Evolutionary conservation across 2,888 invertebrate genomes (phyloP).

Genomic region (Hemaris fuciformis): DNA sequence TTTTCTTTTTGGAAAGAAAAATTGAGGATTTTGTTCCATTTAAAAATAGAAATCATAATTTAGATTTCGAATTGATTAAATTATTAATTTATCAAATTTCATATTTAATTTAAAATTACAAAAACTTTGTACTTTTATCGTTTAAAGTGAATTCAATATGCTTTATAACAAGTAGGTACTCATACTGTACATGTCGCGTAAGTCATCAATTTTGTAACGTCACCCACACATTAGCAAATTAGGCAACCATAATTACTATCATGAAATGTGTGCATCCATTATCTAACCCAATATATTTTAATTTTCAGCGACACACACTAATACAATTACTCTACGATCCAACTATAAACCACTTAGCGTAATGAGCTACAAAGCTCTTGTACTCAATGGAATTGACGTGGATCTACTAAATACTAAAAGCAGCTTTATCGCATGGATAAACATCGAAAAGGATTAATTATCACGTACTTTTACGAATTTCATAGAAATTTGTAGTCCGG

Average conservation of each 20-base stretch:
- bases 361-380: slow-evolving; percentile 51
- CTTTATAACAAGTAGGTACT: background rate
- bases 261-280: background rate
- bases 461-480: background rate
- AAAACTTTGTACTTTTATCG: too few relatives aligned
- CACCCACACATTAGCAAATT: background rate
- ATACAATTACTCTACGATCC: slow-evolving; percentile 32
- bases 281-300: slow-evolving; percentile 8
- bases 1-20: too few relatives aligned
- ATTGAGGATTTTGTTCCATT: too few relatives aligned
- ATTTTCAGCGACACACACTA: slow-evolving; percentile 11
- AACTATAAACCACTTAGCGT: slow-evolving; percentile 54
- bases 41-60: too few relatives aligned
- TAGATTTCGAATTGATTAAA: too few relatives aligned
- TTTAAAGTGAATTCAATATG: background rate
- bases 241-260: background rate
- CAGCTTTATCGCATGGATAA: too few relatives aligned
- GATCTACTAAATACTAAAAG: slow-evolving; percentile 21
- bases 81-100: too few relatives aligned
- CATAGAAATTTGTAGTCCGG: too few relatives aligned
- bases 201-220: background rate
- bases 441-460: background rate
- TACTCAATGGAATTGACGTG: slow-evolving; percentile 51
- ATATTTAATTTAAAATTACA: too few relatives aligned
- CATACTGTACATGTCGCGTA: background rate